Base-by-base conservation (phyloP, 2,797 vertebrate species). In the Discoglossus pictus region DNA sequence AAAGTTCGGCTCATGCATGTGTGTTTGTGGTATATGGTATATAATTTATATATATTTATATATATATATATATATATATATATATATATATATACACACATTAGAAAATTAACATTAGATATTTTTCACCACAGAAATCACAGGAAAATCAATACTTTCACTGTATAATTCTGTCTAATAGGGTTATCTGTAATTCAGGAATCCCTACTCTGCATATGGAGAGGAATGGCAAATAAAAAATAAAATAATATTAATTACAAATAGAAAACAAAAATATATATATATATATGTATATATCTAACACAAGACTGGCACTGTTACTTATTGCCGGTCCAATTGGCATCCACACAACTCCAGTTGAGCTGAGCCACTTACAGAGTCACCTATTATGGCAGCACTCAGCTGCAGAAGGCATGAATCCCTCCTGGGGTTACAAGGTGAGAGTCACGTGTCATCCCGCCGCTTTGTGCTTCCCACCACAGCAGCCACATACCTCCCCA, bases 391-490 rank as follows among this genome's bases (percentile, higher is more conserved):
- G 58, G 68, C 23, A 16, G 25, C 31, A 23, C 13, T 43, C 44
- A 42, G 34, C 12, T 42, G 89, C 84, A 92, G 91, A 90, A 85
- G 87, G 80, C 82, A 84, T 82, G 91, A 91, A 85, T 87, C 83
- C 89, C 84, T 89, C 91, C 89, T 89, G 91, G 11, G 16, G 24
- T 51, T 25, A 6, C 8, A 35, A 34, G 23, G 21, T 25, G 11
- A 10, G n/a, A 56, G 35, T 58, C 24, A 75, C 52, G 61, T 50
- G 87, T 98, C 96, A 99, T 82, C 96, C 96, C 0, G 95, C 95
- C 27, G 95, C 97, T 90, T 98, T 98, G 88, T 99, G 97, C 82
- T 96, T 98, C 63, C 96, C 97, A 52, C 97, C 97, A 67, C 97
- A 99, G 89, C 97, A 99, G 78, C 88, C 94, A 75, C 97, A 98